Evolutionary conservation across 2,113 vertebrate species (phyloP).

Genomic region (Charina bottae): DNA sequence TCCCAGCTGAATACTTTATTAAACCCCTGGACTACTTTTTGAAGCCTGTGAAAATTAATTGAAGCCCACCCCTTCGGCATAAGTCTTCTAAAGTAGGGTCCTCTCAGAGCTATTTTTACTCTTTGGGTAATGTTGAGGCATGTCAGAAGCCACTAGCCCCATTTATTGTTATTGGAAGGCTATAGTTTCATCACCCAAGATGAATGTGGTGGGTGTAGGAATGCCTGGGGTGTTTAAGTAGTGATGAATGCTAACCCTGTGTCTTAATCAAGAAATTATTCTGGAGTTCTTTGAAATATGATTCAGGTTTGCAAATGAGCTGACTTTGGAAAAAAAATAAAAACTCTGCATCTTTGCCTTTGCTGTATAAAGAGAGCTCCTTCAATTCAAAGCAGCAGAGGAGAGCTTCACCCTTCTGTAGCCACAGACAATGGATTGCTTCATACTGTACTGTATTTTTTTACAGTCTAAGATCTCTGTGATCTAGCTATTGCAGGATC

Average conservation of each 20-base stretch:
- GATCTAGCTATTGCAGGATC: background rate
- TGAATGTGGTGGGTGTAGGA: conserved; percentile 30
- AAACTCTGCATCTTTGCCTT: conserved; percentile 2
- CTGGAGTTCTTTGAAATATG: conserved; percentile 20
- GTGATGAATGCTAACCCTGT: conserved; percentile 25
- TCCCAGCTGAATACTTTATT: conserved; percentile 25
- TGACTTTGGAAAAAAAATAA: background rate
- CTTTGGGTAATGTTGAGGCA: background rate
- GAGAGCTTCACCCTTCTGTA: background rate
- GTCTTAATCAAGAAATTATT: conserved; percentile 32
- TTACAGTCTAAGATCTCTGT: background rate
- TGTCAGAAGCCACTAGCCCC: background rate
- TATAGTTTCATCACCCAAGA: conserved; percentile 26
- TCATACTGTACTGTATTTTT: background rate
- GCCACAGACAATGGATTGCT: background rate
- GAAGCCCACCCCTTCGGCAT: conserved; percentile 31
- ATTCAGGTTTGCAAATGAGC: conserved; percentile 20
- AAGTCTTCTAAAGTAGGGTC: conserved; percentile 22
- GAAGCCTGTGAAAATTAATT: conserved; percentile 47
- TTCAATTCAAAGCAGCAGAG: background rate
- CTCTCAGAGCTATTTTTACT: conserved; percentile 5
- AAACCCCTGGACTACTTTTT: conserved; percentile 36
- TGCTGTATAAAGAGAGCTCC: background rate
- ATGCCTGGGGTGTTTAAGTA: conserved; percentile 19
- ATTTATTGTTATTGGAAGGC: background rate